A percentile compares a stretch with the other conserved stretches of the same genome.
Evolutionary conservation across 2,113 vertebrate species (phyloP).

Genomic region (Sorex araneus): DNA sequence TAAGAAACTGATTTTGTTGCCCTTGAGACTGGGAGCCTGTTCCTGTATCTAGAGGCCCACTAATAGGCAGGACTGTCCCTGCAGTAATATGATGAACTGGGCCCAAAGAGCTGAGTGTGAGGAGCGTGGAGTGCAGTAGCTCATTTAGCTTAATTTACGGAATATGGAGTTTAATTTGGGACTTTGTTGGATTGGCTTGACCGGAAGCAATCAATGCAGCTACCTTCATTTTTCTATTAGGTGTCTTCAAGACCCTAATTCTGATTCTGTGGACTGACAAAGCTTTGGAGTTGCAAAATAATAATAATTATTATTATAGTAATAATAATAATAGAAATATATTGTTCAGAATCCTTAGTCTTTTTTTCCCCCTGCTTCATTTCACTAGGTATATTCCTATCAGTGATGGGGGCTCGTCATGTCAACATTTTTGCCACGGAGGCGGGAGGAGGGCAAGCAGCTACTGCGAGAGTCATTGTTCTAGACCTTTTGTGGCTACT

Average conservation of each 20-base stretch:
- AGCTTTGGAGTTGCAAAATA: neutral
- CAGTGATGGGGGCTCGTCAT: neutral
- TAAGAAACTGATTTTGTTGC: slow-evolving; percentile 21
- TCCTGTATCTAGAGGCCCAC: neutral
- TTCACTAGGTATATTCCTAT: slow-evolving; percentile 52
- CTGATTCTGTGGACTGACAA: slow-evolving; percentile 54
- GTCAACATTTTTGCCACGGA: slow-evolving; percentile 9
- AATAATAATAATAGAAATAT: neutral
- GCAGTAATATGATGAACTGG: neutral
- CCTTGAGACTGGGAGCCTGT: neutral
- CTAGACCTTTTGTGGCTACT: slow-evolving; percentile 71
- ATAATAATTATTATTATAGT: too few relatives aligned
- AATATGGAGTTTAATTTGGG: slow-evolving; percentile 47
- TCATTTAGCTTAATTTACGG: slow-evolving; percentile 33
- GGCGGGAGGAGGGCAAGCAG: neutral
- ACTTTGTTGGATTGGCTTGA: slow-evolving; percentile 6
- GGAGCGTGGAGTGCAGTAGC: neutral
- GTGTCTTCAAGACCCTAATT: slow-evolving; percentile 20
- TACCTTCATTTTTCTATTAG: slow-evolving; percentile 32
- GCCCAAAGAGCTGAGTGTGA: neutral
- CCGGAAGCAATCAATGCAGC: neutral
- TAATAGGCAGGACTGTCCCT: neutral
- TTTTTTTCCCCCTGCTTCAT: neutral
- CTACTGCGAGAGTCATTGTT: slow-evolving; percentile 35
- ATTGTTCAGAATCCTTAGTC: neutral